Evolutionary conservation across 1,140 invertebrate genomes (phyloP).

Genomic region (Chymomyza costata): DNA sequence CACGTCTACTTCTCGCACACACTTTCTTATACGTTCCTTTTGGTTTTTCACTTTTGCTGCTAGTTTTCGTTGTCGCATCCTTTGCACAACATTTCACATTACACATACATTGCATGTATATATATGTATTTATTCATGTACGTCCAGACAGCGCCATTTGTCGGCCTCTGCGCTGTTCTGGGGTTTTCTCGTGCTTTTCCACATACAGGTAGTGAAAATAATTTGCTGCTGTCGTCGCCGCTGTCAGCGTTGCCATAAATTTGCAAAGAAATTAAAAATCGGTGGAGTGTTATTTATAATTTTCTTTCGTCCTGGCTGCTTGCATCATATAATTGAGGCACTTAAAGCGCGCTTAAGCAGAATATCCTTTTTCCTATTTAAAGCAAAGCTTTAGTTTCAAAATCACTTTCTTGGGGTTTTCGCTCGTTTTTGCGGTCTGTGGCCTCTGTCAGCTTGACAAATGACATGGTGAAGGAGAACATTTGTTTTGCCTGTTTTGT

Average conservation of each 20-base stretch:
- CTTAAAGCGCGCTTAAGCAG: conserved; percentile 14
- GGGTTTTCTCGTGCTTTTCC: conserved; percentile 1
- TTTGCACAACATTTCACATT: conserved; percentile 5
- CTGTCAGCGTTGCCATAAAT: conserved; percentile 22
- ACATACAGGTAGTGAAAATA: conserved; percentile 24
- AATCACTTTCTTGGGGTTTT: background rate
- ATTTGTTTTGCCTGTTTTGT: background rate
- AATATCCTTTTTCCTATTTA: no score
- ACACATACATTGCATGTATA: conserved; percentile 16
- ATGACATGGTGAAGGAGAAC: conserved; percentile 9
- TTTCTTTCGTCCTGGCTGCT: background rate
- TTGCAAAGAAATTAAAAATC: conserved; percentile 41
- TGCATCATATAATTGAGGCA: conserved; percentile 9
- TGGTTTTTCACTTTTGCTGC: conserved; percentile 30
- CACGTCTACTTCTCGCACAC: conserved; percentile 5
- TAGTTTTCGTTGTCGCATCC: conserved; percentile 1
- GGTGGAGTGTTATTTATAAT: conserved; percentile 36
- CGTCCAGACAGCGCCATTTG: no score
- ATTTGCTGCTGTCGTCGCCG: conserved; percentile 44
- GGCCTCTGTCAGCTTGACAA: conserved; percentile 6
- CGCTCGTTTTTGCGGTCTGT: background rate
- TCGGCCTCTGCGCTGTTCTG: background rate
- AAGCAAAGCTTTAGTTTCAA: background rate
- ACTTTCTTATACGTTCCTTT: conserved; percentile 19
- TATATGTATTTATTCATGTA: no score